Conservation (phyloP, 1,140 invertebrate species). For the Rhopalosiphum padi region DNA sequence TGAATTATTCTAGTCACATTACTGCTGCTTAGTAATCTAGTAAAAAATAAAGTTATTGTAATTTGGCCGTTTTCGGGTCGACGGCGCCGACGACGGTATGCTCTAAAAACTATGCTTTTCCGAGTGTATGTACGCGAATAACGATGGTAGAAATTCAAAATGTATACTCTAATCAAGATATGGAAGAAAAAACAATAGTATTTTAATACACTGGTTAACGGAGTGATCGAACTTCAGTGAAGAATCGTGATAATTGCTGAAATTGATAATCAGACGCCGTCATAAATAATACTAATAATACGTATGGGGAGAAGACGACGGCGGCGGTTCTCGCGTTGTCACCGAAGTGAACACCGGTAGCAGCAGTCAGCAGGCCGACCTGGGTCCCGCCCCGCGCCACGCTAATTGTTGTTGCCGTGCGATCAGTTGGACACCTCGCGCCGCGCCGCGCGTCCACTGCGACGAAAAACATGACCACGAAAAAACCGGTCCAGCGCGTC, state of each 20-base stretch:
- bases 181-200: neutral
- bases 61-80: neutral
- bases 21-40: neutral
- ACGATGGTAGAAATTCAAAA: neutral
- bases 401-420: conserved; percentile 48
- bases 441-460: neutral
- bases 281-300: neutral
- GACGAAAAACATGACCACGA: neutral
- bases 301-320: neutral
- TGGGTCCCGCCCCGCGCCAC: conserved; percentile 41
- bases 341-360: conserved; percentile 42
- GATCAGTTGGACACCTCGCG: conserved; percentile 27
- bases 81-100: neutral
- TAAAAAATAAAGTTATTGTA: neutral
- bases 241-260: neutral
- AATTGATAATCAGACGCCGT: neutral
- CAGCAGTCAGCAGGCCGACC: neutral
- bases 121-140: neutral
- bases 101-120: neutral
- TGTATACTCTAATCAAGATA: neutral
- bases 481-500: conserved; percentile 46
- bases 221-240: neutral
- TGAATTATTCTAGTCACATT: neutral
- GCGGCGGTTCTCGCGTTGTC: conserved; percentile 28
- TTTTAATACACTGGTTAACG: neutral